Evolutionary conservation across 2,888 invertebrate species (phyloP).

Genomic region (Lutraria lutraria): DNA sequence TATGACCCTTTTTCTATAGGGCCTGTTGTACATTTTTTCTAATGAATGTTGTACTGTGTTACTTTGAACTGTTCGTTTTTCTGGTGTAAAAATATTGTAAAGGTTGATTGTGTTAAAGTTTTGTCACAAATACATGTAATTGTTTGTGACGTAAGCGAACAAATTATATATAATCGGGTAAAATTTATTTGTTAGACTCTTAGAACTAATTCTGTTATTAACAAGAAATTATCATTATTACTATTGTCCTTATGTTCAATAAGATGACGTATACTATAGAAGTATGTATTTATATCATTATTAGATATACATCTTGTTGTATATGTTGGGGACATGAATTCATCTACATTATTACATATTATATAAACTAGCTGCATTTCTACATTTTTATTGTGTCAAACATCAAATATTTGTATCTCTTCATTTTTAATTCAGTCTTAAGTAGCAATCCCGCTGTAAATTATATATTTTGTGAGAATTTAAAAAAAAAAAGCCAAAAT

Average conservation of each 20-base stretch:
- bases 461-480: no score
- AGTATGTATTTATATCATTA: background rate
- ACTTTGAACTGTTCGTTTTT: background rate
- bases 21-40: background rate
- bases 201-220: conserved; percentile 14
- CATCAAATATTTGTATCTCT: background rate
- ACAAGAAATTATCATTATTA: background rate
- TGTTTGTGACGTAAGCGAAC: background rate
- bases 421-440: background rate
- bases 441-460: no score
- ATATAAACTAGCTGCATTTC: background rate
- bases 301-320: background rate
- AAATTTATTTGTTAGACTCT: conserved; percentile 34
- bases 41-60: background rate
- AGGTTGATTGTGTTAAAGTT: background rate
- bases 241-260: background rate
- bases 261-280: background rate
- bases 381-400: background rate
- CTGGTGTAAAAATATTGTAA: background rate
- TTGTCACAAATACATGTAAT: conserved; percentile 9
- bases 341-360: background rate
- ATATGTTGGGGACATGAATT: conserved; percentile 3
- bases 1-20: background rate
- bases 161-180: conserved; percentile 39
- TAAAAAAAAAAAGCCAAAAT: no score